A percentile compares a stretch with the other conserved stretches of the same genome.
Conservation (phyloP, 2,113 vertebrate species). For the Caranx ignobilis region DNA sequence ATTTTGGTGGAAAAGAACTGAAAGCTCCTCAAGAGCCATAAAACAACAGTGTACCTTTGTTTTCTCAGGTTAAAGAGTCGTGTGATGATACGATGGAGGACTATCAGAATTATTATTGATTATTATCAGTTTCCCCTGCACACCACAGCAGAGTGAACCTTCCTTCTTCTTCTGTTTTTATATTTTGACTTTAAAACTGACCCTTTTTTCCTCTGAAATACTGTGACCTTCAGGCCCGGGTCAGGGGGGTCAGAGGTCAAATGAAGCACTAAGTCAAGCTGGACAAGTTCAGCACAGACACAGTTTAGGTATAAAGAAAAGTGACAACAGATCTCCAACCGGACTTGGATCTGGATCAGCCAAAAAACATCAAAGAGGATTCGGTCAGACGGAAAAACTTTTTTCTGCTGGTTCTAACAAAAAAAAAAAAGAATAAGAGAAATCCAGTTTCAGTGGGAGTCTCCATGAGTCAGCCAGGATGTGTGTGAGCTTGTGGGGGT, state of each 20-base stretch:
- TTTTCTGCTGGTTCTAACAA: not conserved
- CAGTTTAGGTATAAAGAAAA: not conserved
- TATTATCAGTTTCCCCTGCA: too few species aligned
- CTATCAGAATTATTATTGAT: too few species aligned
- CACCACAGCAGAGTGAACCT: fast-evolving
- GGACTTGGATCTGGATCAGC: not conserved
- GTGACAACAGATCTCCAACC: not conserved
- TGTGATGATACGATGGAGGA: too few species aligned
- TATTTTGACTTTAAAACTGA: not conserved
- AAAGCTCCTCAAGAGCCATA: too few species aligned
- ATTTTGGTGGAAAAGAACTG: too few species aligned
- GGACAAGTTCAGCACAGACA: not conserved
- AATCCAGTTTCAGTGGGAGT: constrained; percentile 43
- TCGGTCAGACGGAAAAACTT: constrained; percentile 10
- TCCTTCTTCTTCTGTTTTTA: not conserved
- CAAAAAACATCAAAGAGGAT: not conserved
- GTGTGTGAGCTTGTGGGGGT: constrained; percentile 61
- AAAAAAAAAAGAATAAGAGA: not conserved
- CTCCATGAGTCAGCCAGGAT: constrained; percentile 72
- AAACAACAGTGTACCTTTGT: too few species aligned
- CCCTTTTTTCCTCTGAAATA: too few species aligned
- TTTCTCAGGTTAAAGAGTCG: too few species aligned
- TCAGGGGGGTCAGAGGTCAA: constrained; percentile 38
- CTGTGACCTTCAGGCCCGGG: constrained; percentile 23
- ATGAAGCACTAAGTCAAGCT: not conserved